These are phyloP conservation scores for Pangasianodon gigas DNA, from an alignment of 2,113 vertebrate genomes.

Conservation along the genomic window DNA sequence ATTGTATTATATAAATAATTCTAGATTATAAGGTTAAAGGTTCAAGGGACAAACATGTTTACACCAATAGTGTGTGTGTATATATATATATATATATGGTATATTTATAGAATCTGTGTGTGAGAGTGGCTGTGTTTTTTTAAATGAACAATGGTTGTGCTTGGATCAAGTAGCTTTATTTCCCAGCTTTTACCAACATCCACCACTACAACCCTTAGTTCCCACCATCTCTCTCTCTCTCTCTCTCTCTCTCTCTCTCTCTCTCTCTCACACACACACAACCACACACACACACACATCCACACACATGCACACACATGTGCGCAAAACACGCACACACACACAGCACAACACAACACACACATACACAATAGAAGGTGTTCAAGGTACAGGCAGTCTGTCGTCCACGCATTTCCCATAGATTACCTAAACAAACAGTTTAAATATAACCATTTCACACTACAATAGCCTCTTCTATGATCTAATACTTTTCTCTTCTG, in stretches of 20 bases:
- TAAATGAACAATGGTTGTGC: neutral
- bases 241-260: neutral
- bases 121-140: neutral
- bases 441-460: conserved; percentile 69
- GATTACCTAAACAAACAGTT: conserved; percentile 74
- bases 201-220: neutral
- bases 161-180: neutral
- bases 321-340: conserved; percentile 51
- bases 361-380: conserved; percentile 70
- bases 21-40: neutral
- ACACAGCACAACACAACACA: conserved; percentile 56
- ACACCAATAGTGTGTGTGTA: too few species aligned
- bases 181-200: conserved; percentile 21
- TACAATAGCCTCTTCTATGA: conserved; percentile 20
- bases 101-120: neutral
- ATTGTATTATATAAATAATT: neutral
- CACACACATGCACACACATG: conserved; percentile 56
- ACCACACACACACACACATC: conserved; percentile 57
- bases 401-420: conserved; percentile 64
- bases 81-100: too few species aligned
- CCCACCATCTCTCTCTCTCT: neutral
- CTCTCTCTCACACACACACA: conserved; percentile 40
- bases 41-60: neutral
- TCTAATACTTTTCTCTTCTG: neutral
- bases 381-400: conserved; percentile 73